Base-by-base conservation (phyloP, 2,797 vertebrate species). In the Lutjanus argentimaculatus region DNA sequence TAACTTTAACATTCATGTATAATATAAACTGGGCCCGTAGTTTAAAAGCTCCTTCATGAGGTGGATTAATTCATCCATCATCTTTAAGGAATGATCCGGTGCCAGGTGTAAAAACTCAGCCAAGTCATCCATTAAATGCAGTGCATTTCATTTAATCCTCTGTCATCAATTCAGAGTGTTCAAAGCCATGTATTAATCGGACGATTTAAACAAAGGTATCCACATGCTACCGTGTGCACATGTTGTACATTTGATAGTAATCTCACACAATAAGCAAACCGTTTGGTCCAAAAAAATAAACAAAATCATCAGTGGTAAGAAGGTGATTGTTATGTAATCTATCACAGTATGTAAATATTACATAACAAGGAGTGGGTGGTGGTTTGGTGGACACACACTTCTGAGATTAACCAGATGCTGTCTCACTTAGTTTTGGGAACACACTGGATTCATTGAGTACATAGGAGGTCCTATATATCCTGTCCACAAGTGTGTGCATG, bases 381-480 rank as follows among this genome's bases (percentile, higher is more conserved):
- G 79, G 67, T 83, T 88, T 61, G 67, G 70, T 57, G 73, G 87
- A 90, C 75, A 63, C 75, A 63, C 66, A 63, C 70, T 46, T 65
- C 75, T 89, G 89, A 92, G 77, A 90, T 71, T 72, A 91, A 91
- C 80, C 90, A 94, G 91, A 92, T 89, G 87, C 43, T 9, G 43
- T 57, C 68, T 83, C 73, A n/a, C 85, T 90, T 67, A 43, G 49
- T 78, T 77, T 63, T 53, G 51, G 63, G 51, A 90, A 89, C 85
- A 89, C 80, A 90, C 76, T 84, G 88, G 67, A 82, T 77, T 88
- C 86, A 92, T 85, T 91, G 71, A 90, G 82, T 1, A 4, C 48
- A 1, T 19, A 61, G 49, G 75, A 77, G 66, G 78, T 80, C 65
- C 75, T 70, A 36, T 36, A 36, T 48, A 66, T 75, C 72, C 78